These are phyloP conservation scores for Calameuta filiformis DNA, from an alignment of 2,888 invertebrate species.

Conservation along the genomic window DNA sequence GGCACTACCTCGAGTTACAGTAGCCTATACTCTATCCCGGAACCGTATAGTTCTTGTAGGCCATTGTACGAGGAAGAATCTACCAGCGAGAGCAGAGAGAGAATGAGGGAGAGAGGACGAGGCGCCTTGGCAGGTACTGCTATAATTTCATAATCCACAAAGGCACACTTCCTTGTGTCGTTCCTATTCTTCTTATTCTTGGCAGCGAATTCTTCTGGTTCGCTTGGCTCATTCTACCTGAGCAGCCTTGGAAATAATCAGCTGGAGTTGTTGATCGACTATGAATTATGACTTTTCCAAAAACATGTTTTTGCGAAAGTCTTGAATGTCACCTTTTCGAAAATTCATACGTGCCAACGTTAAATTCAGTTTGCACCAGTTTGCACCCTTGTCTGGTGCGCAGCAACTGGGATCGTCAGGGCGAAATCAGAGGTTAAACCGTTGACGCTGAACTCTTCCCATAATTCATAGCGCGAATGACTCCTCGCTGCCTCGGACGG, in stretches of 20 bases:
- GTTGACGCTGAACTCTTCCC: background rate
- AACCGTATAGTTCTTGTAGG: background rate
- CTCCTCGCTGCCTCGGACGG: background rate
- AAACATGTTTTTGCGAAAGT: background rate
- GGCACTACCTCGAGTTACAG: background rate
- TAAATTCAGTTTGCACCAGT: background rate
- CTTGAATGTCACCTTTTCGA: background rate
- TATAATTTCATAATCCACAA: background rate
- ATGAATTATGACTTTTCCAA: background rate
- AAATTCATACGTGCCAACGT: background rate
- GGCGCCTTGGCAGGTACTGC: constrained; percentile 9
- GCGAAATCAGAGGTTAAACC: background rate
- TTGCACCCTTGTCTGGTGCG: background rate
- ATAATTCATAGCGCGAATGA: background rate
- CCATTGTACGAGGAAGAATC: background rate
- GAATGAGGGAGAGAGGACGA: constrained; percentile 9
- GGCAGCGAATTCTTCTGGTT: background rate
- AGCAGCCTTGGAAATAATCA: background rate
- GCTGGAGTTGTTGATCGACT: background rate
- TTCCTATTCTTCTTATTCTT: background rate
- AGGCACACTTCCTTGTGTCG: background rate
- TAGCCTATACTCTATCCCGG: background rate
- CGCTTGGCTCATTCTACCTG: background rate
- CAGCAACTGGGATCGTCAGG: background rate
- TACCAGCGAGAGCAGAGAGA: background rate